These are phyloP conservation scores for Diarsia dahlii DNA, from an alignment of 2,888 invertebrate species.

Conservation along the genomic window DNA sequence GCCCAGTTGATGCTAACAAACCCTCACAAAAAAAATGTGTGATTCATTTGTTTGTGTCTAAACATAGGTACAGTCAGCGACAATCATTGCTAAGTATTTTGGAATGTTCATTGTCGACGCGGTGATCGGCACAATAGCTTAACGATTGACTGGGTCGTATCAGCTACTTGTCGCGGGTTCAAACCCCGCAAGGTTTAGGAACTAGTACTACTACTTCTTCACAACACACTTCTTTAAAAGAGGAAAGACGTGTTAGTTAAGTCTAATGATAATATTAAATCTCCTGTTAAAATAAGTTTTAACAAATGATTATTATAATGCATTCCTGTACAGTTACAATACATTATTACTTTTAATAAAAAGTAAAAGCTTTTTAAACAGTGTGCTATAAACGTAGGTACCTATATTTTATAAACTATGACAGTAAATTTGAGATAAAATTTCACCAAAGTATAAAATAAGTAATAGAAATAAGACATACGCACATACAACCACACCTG, in stretches of 20 bases:
- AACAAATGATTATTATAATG: not conserved
- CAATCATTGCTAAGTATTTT: not conserved
- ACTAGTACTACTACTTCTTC: no score
- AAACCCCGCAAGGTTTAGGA: not conserved
- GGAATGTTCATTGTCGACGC: not conserved
- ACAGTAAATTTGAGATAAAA: constrained; percentile 4
- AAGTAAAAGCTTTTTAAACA: not conserved
- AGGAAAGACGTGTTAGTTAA: not conserved
- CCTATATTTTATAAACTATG: no score
- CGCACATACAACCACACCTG: no score
- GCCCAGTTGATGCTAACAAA: no score
- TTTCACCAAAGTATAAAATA: not conserved
- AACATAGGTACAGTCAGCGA: not conserved
- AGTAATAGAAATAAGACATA: not conserved
- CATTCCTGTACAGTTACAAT: not conserved
- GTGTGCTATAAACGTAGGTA: not conserved
- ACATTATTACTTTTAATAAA: not conserved
- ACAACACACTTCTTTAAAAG: no score
- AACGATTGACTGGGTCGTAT: not conserved
- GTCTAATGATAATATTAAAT: not conserved
- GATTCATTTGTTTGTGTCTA: not conserved
- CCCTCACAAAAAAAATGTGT: not conserved
- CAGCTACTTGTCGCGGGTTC: not conserved
- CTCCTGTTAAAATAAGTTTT: not conserved
- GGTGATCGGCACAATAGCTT: not conserved